phyloP scores from a whole-genome alignment of 2,797 vertebrate species.

The Onychomys leucogaster region DNA sequence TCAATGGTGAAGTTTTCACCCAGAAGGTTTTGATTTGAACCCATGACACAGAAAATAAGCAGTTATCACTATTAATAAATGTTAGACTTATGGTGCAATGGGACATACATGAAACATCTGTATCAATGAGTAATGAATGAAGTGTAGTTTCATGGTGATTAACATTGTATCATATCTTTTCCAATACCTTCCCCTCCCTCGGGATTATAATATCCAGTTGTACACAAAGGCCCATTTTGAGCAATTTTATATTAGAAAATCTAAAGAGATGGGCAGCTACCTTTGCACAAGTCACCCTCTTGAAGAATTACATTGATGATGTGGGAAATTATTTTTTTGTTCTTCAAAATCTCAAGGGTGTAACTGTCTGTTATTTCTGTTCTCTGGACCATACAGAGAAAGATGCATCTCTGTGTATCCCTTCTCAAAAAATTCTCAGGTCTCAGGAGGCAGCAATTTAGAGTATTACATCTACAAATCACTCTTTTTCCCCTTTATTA shows the following conservation, averaged over 20 bases:
- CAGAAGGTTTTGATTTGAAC: slow-evolving; percentile 19
- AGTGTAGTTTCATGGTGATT: neutral
- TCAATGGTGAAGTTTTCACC: neutral
- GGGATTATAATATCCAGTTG: neutral
- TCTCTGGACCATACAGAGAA: neutral
- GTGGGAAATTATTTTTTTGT: slow-evolving; percentile 21
- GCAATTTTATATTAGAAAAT: neutral
- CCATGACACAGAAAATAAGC: neutral
- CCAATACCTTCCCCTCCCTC: neutral
- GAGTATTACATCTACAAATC: neutral
- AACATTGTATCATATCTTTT: neutral
- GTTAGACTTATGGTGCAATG: neutral
- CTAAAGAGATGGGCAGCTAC: neutral
- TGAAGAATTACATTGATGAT: slow-evolving; percentile 11
- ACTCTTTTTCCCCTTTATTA: neutral
- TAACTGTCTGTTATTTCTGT: neutral
- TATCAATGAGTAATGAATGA: neutral
- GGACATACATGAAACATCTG: neutral
- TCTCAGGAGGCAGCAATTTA: neutral
- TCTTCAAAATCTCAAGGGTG: slow-evolving; percentile 7
- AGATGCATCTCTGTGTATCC: neutral
- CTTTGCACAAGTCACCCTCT: neutral
- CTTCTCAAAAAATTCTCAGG: neutral
- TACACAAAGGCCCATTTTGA: neutral
- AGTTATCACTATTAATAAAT: neutral